Evolutionary conservation across 2,888 invertebrate species (phyloP).

Genomic region (Eulithis prunata): DNA sequence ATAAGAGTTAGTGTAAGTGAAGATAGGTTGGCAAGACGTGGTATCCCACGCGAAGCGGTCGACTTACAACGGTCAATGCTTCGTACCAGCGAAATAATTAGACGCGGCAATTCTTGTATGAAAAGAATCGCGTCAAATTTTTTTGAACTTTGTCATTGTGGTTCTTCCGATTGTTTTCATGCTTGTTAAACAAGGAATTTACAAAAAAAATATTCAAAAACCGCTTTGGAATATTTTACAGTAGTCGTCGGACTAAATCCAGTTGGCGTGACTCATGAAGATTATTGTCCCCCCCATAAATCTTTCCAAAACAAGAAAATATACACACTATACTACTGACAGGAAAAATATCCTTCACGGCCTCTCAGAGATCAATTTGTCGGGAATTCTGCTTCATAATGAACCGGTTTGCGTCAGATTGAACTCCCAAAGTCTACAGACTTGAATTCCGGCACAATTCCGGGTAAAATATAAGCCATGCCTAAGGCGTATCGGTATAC

Average conservation of each 20-base stretch:
- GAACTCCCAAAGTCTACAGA: background rate
- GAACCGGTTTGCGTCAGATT: slow-evolving; percentile 13
- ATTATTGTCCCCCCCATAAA: no score
- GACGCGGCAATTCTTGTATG: slow-evolving; percentile 17
- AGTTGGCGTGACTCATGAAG: no score
- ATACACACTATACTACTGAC: background rate
- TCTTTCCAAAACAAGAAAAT: background rate
- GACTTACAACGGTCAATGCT: slow-evolving; percentile 60
- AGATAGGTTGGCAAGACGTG: slow-evolving; percentile 34
- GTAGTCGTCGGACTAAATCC: no score
- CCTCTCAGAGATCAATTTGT: slow-evolving; percentile 7
- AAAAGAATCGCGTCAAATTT: background rate
- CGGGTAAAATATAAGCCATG: background rate
- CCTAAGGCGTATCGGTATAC: background rate
- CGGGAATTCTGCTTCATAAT: slow-evolving; percentile 6
- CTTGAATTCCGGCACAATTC: background rate
- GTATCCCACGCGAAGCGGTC: slow-evolving; percentile 57
- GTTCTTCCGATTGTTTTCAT: no score
- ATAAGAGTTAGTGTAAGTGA: slow-evolving; percentile 40
- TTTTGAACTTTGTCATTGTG: background rate
- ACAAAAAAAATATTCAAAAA: no score
- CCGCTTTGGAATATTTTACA: no score
- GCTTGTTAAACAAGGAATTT: no score
- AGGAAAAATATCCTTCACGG: background rate
- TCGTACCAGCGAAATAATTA: slow-evolving; percentile 34